Base-by-base conservation (phyloP, 1,140 invertebrate genomes). In the Bradysia coprophila region DNA sequence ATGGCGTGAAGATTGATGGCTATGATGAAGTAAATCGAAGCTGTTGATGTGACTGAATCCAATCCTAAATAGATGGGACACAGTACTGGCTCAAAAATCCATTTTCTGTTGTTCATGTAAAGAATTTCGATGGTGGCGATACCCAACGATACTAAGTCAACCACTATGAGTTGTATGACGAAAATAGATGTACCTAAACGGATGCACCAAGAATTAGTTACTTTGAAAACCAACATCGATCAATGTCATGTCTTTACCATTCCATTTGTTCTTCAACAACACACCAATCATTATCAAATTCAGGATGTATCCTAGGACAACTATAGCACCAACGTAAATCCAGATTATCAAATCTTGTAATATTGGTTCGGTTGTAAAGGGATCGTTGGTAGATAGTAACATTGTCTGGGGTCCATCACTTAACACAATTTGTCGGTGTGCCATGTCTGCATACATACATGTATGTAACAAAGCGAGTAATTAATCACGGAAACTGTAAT, bases 1-100 rank as follows among this genome's bases (percentile, higher is more conserved):
- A 71, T 55, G 6, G 64, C 55, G 45, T 73, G 70, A 36, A 71
- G 59, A 22, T 67, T 65, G 32, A 69, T 52, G 13, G 63, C 64
- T 8, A 62, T 56, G 11, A 68, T 55, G 41, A 71, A 56, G 47
- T 71, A 73, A 6, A 66, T 48, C 6, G 57, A 58, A 19, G 64
- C 57, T 11, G 68, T 66, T n/a, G 66, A 64, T 4, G 61, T 49
- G 38, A 73, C 62, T 9, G 68, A 58, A 50, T 63, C 65, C 6
- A 63, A 50, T 16, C 69, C 68, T 38, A 61, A 51, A 50, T 64
- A 69, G 1, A 65, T 47, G 11, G 61, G 52, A 46, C 70, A 73
- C 15, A 56, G 49, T 21, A 51, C 51, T 15, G 44, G 47, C 4
- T 66, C 59, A 45, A 70, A 66, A 10, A 45, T 50, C 70, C 70